Evolutionary conservation across 2,888 invertebrate species (phyloP).

Genomic region (Electrophaes corylata): DNA sequence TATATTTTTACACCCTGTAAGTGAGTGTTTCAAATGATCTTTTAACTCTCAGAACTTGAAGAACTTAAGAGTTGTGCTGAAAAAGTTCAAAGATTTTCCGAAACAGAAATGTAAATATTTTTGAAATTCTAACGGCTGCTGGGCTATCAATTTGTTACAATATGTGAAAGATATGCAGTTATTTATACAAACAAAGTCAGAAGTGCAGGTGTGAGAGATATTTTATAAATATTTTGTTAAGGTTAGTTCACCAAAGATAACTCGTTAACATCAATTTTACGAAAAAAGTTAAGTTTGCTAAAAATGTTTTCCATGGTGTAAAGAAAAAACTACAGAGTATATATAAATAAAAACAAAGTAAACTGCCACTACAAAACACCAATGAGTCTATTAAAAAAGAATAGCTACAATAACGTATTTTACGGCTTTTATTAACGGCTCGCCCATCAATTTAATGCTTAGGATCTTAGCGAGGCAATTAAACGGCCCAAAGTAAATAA

Average conservation of each 20-base stretch:
- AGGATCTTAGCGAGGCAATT: slow-evolving; percentile 36
- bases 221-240: slow-evolving; percentile 1
- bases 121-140: neutral
- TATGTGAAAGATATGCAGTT: neutral
- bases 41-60: too few relatives aligned
- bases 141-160: neutral
- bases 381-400: slow-evolving; percentile 29
- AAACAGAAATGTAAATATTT: neutral
- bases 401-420: slow-evolving; percentile 31
- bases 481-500: slow-evolving; percentile 37
- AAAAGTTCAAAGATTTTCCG: neutral
- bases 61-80: too few relatives aligned
- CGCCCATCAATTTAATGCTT: slow-evolving; percentile 32
- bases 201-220: slow-evolving; percentile 1
- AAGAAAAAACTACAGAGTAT: neutral
- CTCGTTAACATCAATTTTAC: neutral
- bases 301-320: too few relatives aligned
- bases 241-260: neutral
- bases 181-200: neutral
- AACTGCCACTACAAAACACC: slow-evolving; percentile 12
- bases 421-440: slow-evolving; percentile 33
- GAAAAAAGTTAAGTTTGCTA: neutral
- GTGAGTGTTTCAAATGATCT: too few relatives aligned
- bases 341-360: slow-evolving; percentile 6
- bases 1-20: too few relatives aligned